Evolutionary conservation across 2,113 vertebrate species (phyloP), one percentile per base, ranked within the genome.

Genomic region (Nesoenas mayeri): DNA sequence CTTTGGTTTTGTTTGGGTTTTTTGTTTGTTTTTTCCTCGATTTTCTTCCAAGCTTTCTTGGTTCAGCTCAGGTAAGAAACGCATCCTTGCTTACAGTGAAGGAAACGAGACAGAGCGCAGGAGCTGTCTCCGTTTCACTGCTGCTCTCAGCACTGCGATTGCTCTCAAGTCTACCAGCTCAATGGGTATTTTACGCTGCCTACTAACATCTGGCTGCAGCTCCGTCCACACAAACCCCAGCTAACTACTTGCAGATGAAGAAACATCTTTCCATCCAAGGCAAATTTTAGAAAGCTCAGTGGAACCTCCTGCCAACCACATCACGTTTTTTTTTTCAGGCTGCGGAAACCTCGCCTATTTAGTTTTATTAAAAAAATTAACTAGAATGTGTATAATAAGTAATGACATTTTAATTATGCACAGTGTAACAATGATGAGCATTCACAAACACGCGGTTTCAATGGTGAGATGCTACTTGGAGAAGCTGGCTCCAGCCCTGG

Each of bases 231-330:
- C 95, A 96, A 97, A 97, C 91, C 69, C 83, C 88, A 92, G 50
- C 86, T 95, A 96, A 96, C 96, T 91, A 93, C 79, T 96, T 54
- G 57, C 96, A 96, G 88, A 94, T 96, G 96, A 95, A 96, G 93
- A 90, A 96, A 93, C 85, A 92, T 96, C 83, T 82, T 95, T 95
- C 92, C 85, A 94, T 95, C 91, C 95, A 97, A 96, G 96, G 93
- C 96, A 94, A 96, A 91, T 92, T 96, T 96, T 47, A 94, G 88
- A 96, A 94, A 93, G 88, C 93, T 96, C 85, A 75, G 72, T 94
- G 90, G 65, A 96, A 94, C 87, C 93, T 82, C 70, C 92, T 86
- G 83, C 90, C 88, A 93, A 86, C 93, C 96, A 65, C 91, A 94
- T 61, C 3, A 1, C 29, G 79, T 58, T 95, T 40, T 40, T 40